These are phyloP conservation scores for Caligus rogercresseyi DNA, from an alignment of 1,140 invertebrate species.

Conservation along the genomic window DNA sequence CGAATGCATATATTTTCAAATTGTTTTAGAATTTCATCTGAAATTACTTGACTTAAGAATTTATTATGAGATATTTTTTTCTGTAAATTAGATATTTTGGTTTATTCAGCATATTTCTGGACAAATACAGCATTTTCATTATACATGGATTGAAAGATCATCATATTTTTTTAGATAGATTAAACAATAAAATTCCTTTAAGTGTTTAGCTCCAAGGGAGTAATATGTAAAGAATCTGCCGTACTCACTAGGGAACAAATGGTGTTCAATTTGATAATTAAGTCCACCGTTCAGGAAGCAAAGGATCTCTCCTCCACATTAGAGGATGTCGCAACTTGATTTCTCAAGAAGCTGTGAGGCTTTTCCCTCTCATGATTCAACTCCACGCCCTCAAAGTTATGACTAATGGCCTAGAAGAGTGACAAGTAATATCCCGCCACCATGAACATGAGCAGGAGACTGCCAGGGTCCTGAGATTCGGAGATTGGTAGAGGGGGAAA, in stretches of 20 bases:
- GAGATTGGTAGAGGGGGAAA: background rate
- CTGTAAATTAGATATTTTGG: no score
- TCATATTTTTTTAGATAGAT: no score
- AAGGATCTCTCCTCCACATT: conserved; percentile 26
- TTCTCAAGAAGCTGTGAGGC: background rate
- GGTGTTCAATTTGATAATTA: conserved; percentile 30
- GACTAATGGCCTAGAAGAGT: conserved; percentile 11
- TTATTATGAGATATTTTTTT: no score
- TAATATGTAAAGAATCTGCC: no score
- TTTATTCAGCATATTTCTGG: no score
- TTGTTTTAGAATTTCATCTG: no score
- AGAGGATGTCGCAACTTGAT: conserved; percentile 11
- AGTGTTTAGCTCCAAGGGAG: no score
- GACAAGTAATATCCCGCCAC: conserved; percentile 9
- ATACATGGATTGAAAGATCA: no score
- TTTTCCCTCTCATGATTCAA: background rate
- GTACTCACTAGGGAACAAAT: conserved; percentile 26
- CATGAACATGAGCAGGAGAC: conserved; percentile 5
- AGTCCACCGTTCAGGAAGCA: conserved; percentile 30
- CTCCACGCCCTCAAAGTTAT: conserved; percentile 12
- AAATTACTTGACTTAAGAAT: no score
- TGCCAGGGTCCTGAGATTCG: background rate
- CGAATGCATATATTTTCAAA: no score
- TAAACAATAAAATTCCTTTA: no score
- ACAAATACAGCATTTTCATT: no score